phyloP scores from a whole-genome alignment of 2,888 invertebrate genomes.

The Leptarthrus brevirostris region DNA sequence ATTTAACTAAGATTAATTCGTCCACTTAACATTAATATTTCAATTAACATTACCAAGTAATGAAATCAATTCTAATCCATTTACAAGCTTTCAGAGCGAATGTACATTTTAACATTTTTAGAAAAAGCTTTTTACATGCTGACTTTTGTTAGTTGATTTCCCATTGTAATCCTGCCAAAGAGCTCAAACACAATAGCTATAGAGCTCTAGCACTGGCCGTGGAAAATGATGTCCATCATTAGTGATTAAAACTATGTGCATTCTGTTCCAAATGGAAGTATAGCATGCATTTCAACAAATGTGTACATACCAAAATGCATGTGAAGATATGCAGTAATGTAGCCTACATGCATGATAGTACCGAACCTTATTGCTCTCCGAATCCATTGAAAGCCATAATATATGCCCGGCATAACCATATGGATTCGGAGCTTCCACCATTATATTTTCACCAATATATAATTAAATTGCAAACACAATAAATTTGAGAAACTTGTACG shows the following conservation, averaged over 20 bases:
- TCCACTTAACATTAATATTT: no score
- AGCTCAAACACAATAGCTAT: no score
- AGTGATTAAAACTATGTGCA: slow-evolving; percentile 20
- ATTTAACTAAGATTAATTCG: no score
- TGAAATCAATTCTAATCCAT: no score
- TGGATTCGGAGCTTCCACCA: slow-evolving; percentile 13
- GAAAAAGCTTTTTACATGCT: no score
- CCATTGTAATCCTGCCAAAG: no score
- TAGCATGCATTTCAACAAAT: slow-evolving; percentile 22
- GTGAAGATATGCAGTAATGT: neutral
- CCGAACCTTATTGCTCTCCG: neutral
- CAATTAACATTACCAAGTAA: no score
- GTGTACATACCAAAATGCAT: neutral
- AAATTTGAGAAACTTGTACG: slow-evolving; percentile 8
- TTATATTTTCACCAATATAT: slow-evolving; percentile 37
- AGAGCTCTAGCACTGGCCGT: no score
- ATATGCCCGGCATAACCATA: slow-evolving; percentile 12
- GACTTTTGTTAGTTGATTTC: no score
- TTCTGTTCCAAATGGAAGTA: neutral
- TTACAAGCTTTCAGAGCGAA: no score
- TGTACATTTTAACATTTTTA: no score
- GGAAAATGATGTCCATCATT: slow-evolving; percentile 24
- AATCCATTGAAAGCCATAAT: neutral
- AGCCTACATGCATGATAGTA: neutral
- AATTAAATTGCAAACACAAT: slow-evolving; percentile 40